Conservation (phyloP, 1,140 invertebrate species). For the Ceratosolen solmsi region DNA sequence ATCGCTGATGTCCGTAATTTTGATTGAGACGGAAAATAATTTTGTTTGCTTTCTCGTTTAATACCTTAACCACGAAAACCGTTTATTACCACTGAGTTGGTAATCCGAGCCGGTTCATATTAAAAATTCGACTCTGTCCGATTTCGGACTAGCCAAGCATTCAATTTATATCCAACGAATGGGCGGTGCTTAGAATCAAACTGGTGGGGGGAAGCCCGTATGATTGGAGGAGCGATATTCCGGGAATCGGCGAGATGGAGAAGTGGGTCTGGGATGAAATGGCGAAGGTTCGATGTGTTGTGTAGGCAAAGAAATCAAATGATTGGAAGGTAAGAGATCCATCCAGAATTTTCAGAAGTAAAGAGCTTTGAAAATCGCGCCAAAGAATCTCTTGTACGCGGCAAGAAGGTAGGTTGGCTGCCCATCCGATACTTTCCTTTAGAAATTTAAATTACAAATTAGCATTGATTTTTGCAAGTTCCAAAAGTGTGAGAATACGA, state of each 20-base stretch:
- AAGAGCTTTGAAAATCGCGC: not conserved
- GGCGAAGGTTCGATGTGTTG: not conserved
- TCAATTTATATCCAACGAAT: conserved; percentile 9
- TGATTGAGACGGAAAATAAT: too few relatives aligned
- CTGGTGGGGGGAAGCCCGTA: not conserved
- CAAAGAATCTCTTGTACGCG: not conserved
- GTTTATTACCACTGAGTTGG: not conserved
- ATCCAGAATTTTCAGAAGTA: not conserved
- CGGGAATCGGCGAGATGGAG: not conserved
- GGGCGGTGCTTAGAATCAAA: not conserved
- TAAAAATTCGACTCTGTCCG: not conserved
- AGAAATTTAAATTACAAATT: not conserved
- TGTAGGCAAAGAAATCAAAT: not conserved
- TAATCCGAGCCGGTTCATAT: not conserved
- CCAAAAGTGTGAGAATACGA: too few relatives aligned
- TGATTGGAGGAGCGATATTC: not conserved
- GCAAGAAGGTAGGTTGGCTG: too few relatives aligned
- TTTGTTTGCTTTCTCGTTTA: too few relatives aligned
- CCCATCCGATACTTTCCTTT: not conserved
- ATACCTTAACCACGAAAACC: not conserved
- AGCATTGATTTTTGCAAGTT: too few relatives aligned
- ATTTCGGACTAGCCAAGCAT: not conserved
- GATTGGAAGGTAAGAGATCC: not conserved
- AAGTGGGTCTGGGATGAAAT: conserved; percentile 7
- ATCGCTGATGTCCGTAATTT: too few relatives aligned